Conservation (phyloP, 1,140 invertebrate species). For the Saccostrea glomerata region DNA sequence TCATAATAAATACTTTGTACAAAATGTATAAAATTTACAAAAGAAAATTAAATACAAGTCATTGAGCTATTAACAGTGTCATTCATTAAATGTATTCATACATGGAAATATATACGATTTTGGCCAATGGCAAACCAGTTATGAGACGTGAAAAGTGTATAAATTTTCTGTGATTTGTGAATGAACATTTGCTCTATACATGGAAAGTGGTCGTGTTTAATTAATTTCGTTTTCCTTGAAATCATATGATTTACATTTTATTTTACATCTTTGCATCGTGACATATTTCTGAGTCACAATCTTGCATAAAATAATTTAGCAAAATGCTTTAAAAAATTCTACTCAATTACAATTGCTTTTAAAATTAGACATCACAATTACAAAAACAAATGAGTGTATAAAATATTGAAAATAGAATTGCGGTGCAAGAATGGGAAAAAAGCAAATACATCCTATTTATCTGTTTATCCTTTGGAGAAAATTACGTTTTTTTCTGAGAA, state of each 20-base stretch:
- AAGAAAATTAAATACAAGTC: too few species aligned
- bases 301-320: neutral
- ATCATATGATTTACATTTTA: neutral
- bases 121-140: neutral
- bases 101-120: neutral
- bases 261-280: neutral
- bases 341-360: too few species aligned
- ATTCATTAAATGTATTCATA: neutral
- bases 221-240: neutral
- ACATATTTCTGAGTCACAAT: neutral
- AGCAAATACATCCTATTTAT: too few species aligned
- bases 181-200: neutral
- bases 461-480: too few species aligned
- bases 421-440: too few species aligned
- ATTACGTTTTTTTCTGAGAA: too few species aligned
- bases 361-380: too few species aligned
- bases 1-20: too few species aligned
- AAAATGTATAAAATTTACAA: too few species aligned
- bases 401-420: too few species aligned
- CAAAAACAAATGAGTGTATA: too few species aligned
- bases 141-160: neutral
- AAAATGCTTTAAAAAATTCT: neutral
- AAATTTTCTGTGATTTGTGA: neutral
- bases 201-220: neutral
- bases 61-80: neutral